Base-by-base conservation (phyloP, 2,888 invertebrate species). In the Drosophila anceps region DNA sequence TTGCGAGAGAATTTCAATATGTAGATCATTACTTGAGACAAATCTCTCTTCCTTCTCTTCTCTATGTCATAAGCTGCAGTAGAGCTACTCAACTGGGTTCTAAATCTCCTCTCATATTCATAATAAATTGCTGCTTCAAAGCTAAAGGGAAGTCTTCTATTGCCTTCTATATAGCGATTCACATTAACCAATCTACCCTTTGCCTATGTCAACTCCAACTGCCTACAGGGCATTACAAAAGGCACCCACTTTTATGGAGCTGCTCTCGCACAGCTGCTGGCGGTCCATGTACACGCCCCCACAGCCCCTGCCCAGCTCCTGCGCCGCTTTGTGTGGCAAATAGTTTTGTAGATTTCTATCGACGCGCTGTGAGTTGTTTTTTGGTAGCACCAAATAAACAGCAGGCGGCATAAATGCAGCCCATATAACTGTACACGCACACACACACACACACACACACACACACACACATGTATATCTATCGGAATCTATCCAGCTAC, bases 341-440 rank as follows among this genome's bases (percentile, higher is more conserved):
- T 84, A 84, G 90, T 84, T 84, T 88, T 84, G 77, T 90, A 84
- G 84, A 84, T 90, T 88, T 82, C 66, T 70, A 84, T 84, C 84
- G 76, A 88, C 44, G 50, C 66, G 59, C 43, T 60, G 55, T 44
- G 75, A 74, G 75, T 46, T 57, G 61, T 66, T 54, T 79, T 82
- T 79, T 88, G 88, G 83, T 83, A 89, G 84, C 84, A 86, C 65
- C 76, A 81, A 79, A 73, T 73, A 76, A 89, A 84, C 90, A 84
- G 84, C 90, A 88, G 88, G 90, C 88, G 87, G 78, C 81, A 66
- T 44, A 67, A 75, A 76, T 79, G 65, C 67, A 82, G 68, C 70
- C 72, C 62, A 72, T 70, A 81, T 67, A 9, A 53, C 70, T 73
- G 69, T 73, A 18, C 13, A 18, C 10, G n/a, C 39, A 41, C 4